Evolutionary conservation across 1,140 invertebrate species (phyloP), one percentile per base, ranked within the genome.

Genomic region (Papilio helenus): DNA sequence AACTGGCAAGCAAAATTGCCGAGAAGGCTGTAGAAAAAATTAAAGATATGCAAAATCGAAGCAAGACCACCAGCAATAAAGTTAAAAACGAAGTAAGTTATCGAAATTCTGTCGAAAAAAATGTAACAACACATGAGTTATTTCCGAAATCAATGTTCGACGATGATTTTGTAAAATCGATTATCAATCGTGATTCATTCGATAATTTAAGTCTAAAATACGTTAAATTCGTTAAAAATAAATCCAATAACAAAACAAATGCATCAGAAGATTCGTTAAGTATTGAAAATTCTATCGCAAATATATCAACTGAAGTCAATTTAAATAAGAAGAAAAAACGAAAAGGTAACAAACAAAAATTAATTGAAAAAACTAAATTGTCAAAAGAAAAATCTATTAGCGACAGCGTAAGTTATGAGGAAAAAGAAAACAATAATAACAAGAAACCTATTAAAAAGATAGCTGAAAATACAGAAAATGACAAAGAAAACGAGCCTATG

Each of bases 1-100:
- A 85, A 44, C 55, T 89, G 1, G 83, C 86, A 18, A 86, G 86
- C 3, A 85, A 83, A 82, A 82, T 89, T 26, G 88, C 85, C 18
- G 80, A 87, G 0, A 88, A 85, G 79, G 86, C 88, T 42, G 85
- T 83, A 14, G 71, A 84, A 49, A 83, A 83, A 76, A 81, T 88
- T 78, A 49, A 80, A 72, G 42, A 79, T 20, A n/a, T 82, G 16
- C 51, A 82, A 42, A 74, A 74, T 26, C 3, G 2, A 8, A 74
- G 20, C 42, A 46, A 9, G 9, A 20, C 46, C 2, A 76, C 3
- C n/a, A 26, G 29, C n/a, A 44, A 34, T 26, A 26, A 79, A 23
- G 26, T 18, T 34, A 81, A 14, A 39, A 61, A 71, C 16, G 72
- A 79, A 46, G 14, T 61, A 16, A 49, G 14, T 16, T 74, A 74